Evolutionary conservation across 2,113 vertebrate genomes (phyloP).

Genomic region (Dipodomys spectabilis): DNA sequence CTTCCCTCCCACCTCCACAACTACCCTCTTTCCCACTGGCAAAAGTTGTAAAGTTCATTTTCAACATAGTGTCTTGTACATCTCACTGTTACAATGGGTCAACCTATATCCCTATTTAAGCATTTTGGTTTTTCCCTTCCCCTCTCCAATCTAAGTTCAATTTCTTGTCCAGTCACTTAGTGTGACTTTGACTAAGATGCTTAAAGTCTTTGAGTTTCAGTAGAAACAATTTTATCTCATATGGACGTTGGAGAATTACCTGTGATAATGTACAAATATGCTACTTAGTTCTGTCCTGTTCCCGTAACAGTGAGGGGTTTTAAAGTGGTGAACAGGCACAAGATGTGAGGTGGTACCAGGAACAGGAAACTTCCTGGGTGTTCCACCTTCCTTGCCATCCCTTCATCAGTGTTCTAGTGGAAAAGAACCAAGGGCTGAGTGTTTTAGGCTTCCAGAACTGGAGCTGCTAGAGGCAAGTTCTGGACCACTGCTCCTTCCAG

Average conservation of each 20-base stretch:
- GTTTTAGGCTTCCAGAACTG: background rate
- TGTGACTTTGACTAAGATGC: slow-evolving; percentile 19
- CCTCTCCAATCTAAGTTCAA: background rate
- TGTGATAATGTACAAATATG: background rate
- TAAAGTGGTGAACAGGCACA: too few species aligned
- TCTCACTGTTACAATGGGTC: too few species aligned
- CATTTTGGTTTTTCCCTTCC: too few species aligned
- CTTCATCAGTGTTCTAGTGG: background rate
- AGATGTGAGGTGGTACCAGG: background rate
- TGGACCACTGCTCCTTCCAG: background rate
- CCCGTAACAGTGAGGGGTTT: background rate
- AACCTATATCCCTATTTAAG: too few species aligned
- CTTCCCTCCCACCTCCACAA: too few species aligned
- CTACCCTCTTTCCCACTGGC: too few species aligned
- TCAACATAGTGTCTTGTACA: too few species aligned
- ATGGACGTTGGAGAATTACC: slow-evolving; percentile 19
- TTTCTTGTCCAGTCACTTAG: slow-evolving; percentile 13
- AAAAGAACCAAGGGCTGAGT: background rate
- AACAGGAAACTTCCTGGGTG: background rate
- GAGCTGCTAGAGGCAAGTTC: background rate
- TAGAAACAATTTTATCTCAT: slow-evolving; percentile 39
- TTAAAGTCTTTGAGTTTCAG: slow-evolving; percentile 23
- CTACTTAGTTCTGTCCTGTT: background rate
- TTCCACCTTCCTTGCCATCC: background rate
- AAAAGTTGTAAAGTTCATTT: too few species aligned